Evolutionary conservation across 2,888 invertebrate genomes (phyloP), one percentile per base, ranked within the genome.

Genomic region (Meiosimyza platycephala): DNA sequence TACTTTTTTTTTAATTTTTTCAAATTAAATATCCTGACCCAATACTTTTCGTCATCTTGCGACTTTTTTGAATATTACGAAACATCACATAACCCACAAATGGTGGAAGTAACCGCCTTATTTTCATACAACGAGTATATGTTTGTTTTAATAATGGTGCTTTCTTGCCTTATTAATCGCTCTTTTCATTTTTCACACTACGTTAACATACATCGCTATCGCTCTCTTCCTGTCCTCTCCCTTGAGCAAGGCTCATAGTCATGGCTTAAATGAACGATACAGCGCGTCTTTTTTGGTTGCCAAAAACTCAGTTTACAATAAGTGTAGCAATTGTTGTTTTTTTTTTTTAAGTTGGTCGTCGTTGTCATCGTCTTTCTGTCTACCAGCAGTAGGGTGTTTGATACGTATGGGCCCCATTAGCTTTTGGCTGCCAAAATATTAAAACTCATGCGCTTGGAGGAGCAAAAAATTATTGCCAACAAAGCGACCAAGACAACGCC

Each of bases 361-460:
- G 54, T 66, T 33, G 22, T 22, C 33, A 33, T n/a, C 62, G 62
- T 40, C 62, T 12, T 16, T 62, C n/a, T 40, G 47, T 62, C 62
- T 62, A n/a, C 15, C 60, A 22, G 13, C 15, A 18, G 50, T 16
- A 11, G 54, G 55, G 47, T 15, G 40, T 1, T 33, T 15, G n/a
- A 40, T 2, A 40, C 48, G 62, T 16, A 63, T 16, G 40, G 40
- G 28, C 22, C 51, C 22, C 28, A 65, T n/a, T n/a, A 51, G 22
- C 7, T 9, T 51, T 52, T 52, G 65, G 65, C 9, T 48, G 28
- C 68, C 68, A 59, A 68, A 65, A 66, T 22, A 13, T 11, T 48
- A 50, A 48, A 68, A 40, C 28, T 52, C 50, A 7, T 22, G 51
- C 5, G 51, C 5, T 28, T 9, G 40, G 40, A 40, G 40, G 5